Evolutionary conservation across 1,140 invertebrate genomes (phyloP), one percentile per base, ranked within the genome.

Genomic region (Drosophila orena): DNA sequence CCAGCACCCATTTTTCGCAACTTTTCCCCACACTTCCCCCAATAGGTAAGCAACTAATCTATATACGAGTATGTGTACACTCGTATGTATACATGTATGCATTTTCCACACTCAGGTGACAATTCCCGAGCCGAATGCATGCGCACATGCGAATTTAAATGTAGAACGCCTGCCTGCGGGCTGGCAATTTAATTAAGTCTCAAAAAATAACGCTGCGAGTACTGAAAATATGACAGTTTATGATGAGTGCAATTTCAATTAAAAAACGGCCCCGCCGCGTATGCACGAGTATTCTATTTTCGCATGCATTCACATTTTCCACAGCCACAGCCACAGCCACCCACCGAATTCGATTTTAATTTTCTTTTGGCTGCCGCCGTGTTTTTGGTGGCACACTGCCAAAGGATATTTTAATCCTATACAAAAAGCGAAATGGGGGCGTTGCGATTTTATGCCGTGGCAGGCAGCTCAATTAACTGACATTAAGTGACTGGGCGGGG

Each of bases 401-500:
- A 57, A 46, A 30, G n/a, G 55, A 65, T 50, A 53, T 38, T 44
- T 73, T 72, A 72, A 73, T 72, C 43, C 30, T 46, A 68, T 61
- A 49, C 57, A 53, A 60, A 47, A 47, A 22, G 12, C 42, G 10
- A 30, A 15, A 8, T 24, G 40, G 46, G 27, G 42, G 11, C 12
- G 37, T 12, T 12, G 37, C 11, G 37, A 38, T 14, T 12, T 12
- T 4, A 38, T 38, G 37, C 37, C 38, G 17, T 5, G 14, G 30
- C 30, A 37, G 62, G 54, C 47, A 59, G 50, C 71, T 77, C 74
- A 77, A 77, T 77, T 77, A 77, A 70, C 57, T 54, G 49, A 60
- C 74, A 77, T 77, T 77, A 77, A 77, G 64, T 70, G 56, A 77
- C 52, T 77, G 50, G 34, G 43, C 17, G 54, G 71, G 40, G 40